Conservation (phyloP, 2,888 invertebrate species). For the Trichacis sp. region DNA sequence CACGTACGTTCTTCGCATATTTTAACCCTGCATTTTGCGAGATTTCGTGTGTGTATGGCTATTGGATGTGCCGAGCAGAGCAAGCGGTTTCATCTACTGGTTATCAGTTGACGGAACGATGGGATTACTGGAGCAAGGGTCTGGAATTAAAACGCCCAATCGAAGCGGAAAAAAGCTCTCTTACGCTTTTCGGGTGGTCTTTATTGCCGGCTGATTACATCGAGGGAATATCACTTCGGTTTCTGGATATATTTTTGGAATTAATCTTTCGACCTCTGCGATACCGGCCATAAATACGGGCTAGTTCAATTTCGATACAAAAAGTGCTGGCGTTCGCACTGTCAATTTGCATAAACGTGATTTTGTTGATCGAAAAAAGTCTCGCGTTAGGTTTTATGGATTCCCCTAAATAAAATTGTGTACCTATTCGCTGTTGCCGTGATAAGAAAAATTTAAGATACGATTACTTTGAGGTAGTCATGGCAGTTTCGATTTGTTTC, state of each 20-base stretch:
- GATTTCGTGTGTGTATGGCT: constrained; percentile 15
- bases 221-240: background rate
- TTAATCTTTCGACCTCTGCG: background rate
- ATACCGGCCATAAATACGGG: background rate
- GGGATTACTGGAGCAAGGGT: background rate
- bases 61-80: constrained; percentile 5
- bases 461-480: no score
- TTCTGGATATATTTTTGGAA: background rate
- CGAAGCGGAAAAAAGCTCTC: background rate
- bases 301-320: background rate
- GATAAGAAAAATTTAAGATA: no score
- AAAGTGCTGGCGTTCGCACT: background rate
- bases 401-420: background rate
- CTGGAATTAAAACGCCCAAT: background rate
- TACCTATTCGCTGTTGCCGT: background rate
- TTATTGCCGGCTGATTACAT: background rate
- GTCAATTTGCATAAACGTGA: constrained; percentile 3
- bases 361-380: constrained; percentile 1
- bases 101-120: background rate
- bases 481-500: no score
- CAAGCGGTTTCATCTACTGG: constrained; percentile 5
- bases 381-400: background rate
- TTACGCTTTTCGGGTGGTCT: background rate
- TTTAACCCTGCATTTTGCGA: constrained; percentile 61
- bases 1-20: constrained; percentile 65